These are phyloP conservation scores for Grallaria varia DNA, from an alignment of 2,113 vertebrate genomes.

Conservation along the genomic window DNA sequence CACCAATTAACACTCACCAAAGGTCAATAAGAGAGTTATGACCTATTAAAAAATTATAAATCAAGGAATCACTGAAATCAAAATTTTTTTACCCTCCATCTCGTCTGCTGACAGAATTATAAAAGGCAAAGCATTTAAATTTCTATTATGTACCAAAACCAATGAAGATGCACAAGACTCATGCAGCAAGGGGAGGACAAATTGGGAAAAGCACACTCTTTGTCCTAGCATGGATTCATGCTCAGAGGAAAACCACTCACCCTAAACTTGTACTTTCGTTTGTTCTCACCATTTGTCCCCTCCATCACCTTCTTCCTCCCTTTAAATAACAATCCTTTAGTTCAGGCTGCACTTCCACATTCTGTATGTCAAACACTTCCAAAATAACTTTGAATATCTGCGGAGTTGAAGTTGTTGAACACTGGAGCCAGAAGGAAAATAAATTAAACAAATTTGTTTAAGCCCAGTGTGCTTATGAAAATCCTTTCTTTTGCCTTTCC, in stretches of 20 bases:
- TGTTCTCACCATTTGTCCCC: not conserved
- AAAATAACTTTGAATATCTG: not conserved
- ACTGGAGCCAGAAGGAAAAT: constrained; percentile 21
- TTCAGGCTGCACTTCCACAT: not conserved
- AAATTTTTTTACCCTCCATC: not conserved
- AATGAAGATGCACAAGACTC: not conserved
- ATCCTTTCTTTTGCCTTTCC: not conserved
- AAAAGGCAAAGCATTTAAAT: not conserved
- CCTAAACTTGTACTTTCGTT: not conserved
- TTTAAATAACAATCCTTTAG: constrained; percentile 2
- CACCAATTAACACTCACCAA: not conserved
- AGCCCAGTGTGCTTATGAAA: not conserved
- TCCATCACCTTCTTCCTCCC: not conserved
- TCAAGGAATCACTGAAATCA: not conserved
- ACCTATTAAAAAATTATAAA: not conserved
- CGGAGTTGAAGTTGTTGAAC: constrained; percentile 23
- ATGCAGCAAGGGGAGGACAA: not conserved
- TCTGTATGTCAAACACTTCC: not conserved
- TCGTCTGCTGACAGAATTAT: not conserved
- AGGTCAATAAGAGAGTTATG: not conserved
- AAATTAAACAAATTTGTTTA: constrained; percentile 55
- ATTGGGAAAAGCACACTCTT: not conserved
- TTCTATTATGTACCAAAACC: not conserved
- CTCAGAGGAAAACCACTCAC: not conserved
- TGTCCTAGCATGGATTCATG: not conserved